Conservation (phyloP, 2,797 vertebrate genomes). For the Pitangus sulphuratus region DNA sequence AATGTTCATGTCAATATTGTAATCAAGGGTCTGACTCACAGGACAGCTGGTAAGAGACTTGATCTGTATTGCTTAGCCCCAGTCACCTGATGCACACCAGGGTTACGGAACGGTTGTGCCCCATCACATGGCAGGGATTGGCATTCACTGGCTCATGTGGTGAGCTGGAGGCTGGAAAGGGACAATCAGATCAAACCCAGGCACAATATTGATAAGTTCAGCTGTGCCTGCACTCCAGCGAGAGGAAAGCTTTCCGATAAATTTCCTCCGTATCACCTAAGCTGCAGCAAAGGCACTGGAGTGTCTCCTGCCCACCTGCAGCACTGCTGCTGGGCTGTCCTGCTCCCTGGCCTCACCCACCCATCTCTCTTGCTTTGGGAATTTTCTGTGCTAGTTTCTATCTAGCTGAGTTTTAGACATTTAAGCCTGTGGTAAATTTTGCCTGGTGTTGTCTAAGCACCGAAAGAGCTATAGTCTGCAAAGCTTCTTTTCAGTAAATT, state of each 20-base stretch:
- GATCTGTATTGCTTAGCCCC: constrained; percentile 45
- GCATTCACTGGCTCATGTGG: neutral
- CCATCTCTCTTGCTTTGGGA: neutral
- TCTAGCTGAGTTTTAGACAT: neutral
- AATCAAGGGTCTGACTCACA: constrained; percentile 64
- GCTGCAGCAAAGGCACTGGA: neutral
- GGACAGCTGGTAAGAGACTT: constrained; percentile 56
- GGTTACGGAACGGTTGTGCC: constrained; percentile 15
- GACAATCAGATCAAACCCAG: neutral
- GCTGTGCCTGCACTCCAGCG: accelerated
- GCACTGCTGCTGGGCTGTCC: neutral
- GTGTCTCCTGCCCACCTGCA: neutral
- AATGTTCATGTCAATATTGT: constrained; percentile 67
- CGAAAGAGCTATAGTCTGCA: constrained; percentile 16
- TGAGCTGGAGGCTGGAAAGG: neutral
- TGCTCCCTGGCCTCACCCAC: neutral
- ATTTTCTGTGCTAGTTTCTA: neutral
- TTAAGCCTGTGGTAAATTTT: constrained; percentile 10
- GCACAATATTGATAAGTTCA: accelerated
- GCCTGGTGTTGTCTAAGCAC: constrained; percentile 7
- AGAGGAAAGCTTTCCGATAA: neutral
- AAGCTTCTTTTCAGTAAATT: constrained; percentile 69
- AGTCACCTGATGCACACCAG: constrained; percentile 22
- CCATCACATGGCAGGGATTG: constrained; percentile 7
- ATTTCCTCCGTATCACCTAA: neutral